A percentile compares a stretch with the other conserved stretches of the same genome.
Conservation (phyloP, 2,888 invertebrate species). For the Melieria omissa region DNA sequence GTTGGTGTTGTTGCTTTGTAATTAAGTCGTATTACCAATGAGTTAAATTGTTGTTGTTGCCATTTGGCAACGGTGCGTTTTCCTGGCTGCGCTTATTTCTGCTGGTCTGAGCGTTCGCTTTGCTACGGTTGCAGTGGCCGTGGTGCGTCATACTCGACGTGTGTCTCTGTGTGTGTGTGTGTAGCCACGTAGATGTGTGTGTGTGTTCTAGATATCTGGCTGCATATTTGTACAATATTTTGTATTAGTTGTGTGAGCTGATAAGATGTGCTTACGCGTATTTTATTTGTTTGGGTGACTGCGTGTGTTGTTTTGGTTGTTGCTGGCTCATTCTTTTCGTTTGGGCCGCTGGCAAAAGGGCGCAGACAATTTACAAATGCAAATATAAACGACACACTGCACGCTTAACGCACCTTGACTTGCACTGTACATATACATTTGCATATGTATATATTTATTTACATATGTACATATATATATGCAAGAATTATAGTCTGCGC, state of each 20-base stretch:
- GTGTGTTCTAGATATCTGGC: neutral
- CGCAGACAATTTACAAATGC: neutral
- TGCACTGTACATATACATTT: neutral
- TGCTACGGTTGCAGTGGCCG: no score
- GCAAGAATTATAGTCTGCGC: no score
- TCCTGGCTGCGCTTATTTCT: no score
- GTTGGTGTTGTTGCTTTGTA: neutral
- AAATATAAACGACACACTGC: neutral
- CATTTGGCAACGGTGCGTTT: neutral
- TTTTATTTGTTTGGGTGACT: slow-evolving; percentile 15
- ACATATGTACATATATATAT: neutral
- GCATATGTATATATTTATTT: neutral
- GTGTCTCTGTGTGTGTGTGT: neutral
- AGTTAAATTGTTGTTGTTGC: neutral
- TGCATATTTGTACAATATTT: slow-evolving; percentile 9
- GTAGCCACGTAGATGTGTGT: neutral
- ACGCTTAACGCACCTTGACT: no score
- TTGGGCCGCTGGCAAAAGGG: neutral
- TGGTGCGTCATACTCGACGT: neutral
- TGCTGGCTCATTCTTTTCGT: neutral
- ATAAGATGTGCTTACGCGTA: slow-evolving; percentile 14
- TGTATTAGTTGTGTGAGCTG: slow-evolving; percentile 4
- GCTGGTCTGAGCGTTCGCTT: no score
- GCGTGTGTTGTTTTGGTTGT: neutral
- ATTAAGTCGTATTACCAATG: slow-evolving; percentile 2